These are phyloP conservation scores for Drosophila acutilabella DNA, from an alignment of 2,888 invertebrate species.

Conservation along the genomic window DNA sequence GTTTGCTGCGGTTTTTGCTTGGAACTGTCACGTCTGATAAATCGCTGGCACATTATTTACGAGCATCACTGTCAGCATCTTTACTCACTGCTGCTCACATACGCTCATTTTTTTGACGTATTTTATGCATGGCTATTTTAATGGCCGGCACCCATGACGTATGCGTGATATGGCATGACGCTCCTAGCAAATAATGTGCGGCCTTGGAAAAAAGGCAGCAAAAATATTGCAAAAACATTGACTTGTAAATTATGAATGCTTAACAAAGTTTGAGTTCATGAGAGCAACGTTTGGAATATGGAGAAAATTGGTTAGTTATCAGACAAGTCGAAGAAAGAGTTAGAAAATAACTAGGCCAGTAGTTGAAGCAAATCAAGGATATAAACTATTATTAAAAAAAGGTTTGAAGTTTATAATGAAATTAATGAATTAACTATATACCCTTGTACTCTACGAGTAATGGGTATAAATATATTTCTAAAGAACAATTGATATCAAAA, in stretches of 20 bases:
- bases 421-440: too few species aligned
- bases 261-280: slow-evolving; percentile 50
- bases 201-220: background rate
- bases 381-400: too few species aligned
- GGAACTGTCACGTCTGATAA: slow-evolving; percentile 65
- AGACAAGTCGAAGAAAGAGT: too few species aligned
- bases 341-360: too few species aligned
- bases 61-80: slow-evolving; percentile 25
- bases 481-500: too few species aligned
- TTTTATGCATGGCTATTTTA: slow-evolving; percentile 65
- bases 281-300: slow-evolving; percentile 17
- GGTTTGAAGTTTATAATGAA: too few species aligned
- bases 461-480: too few species aligned
- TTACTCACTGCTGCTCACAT: background rate
- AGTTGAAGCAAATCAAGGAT: too few species aligned
- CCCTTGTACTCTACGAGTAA: too few species aligned
- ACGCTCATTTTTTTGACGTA: slow-evolving; percentile 25
- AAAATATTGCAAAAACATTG: slow-evolving; percentile 3
- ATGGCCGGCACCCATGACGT: slow-evolving; percentile 69
- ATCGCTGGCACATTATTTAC: slow-evolving; percentile 66
- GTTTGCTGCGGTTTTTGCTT: slow-evolving; percentile 27
- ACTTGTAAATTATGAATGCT: slow-evolving; percentile 47
- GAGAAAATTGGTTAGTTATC: background rate
- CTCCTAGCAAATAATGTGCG: slow-evolving; percentile 17
- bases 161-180: slow-evolving; percentile 61